A percentile compares a stretch with the other conserved stretches of the same genome.
Evolutionary conservation across 2,888 invertebrate genomes (phyloP).

Genomic region (Scaptomyza tumidula): DNA sequence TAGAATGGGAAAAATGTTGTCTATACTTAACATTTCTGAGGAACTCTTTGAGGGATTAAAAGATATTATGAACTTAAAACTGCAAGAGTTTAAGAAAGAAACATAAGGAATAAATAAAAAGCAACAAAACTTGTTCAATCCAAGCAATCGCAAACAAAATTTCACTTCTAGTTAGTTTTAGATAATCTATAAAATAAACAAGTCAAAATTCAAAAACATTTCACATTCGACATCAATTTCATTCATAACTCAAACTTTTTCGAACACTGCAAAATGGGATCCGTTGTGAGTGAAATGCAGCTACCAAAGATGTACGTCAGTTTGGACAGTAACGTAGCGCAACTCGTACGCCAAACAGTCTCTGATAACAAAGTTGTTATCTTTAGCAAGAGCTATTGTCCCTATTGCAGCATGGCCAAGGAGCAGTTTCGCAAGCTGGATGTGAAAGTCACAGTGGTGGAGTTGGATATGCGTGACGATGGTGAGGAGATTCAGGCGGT

Average conservation of each 20-base stretch:
- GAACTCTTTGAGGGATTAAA: neutral
- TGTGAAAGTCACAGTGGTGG: slow-evolving; percentile 89
- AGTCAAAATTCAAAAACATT: slow-evolving; percentile 28
- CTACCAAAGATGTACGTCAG: slow-evolving; percentile 48
- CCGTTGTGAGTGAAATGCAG: slow-evolving; percentile 64
- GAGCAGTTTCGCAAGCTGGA: slow-evolving; percentile 91
- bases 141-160: slow-evolving; percentile 13
- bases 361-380: slow-evolving; percentile 92
- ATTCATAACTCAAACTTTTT: neutral
- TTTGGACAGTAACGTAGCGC: slow-evolving; percentile 78
- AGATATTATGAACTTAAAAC: neutral
- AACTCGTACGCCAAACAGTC: slow-evolving; percentile 88
- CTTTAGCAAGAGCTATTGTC: slow-evolving; percentile 95
- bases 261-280: slow-evolving; percentile 59
- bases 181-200: neutral
- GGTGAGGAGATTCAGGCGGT: slow-evolving; percentile 91
- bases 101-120: neutral
- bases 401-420: slow-evolving; percentile 96
- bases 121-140: neutral
- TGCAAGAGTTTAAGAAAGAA: no score
- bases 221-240: slow-evolving; percentile 12
- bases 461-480: slow-evolving; percentile 92
- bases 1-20: neutral
- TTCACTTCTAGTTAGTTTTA: neutral
- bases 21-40: neutral